Conservation (phyloP, 2,797 vertebrate genomes). For the Amblyopsis hoosieri region DNA sequence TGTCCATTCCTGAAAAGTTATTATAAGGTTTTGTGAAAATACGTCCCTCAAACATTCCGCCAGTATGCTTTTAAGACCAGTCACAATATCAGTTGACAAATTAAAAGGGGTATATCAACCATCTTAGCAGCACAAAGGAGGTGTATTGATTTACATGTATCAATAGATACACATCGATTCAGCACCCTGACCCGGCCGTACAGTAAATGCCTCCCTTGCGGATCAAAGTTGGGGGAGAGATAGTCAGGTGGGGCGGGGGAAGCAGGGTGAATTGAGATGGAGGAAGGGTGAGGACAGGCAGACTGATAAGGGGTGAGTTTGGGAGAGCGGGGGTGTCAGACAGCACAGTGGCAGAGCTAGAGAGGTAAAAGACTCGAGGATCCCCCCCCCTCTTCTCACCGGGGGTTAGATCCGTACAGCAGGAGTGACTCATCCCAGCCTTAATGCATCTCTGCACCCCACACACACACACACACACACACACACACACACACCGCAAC, state of each 20-base stretch:
- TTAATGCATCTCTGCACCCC: slow-evolving; percentile 58
- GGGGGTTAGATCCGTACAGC: slow-evolving; percentile 46
- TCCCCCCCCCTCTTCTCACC: slow-evolving; percentile 52
- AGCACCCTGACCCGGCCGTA: slow-evolving; percentile 18
- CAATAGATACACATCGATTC: slow-evolving; percentile 42
- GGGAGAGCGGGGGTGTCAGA: slow-evolving; percentile 11
- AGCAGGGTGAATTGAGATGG: background rate
- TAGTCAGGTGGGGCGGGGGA: slow-evolving; percentile 23
- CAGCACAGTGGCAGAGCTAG: slow-evolving; percentile 40
- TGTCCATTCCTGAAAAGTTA: slow-evolving; percentile 3
- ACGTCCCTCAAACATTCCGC: background rate
- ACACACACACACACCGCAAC: background rate
- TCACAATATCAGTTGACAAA: too few species aligned
- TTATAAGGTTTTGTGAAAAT: background rate
- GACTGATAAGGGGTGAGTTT: background rate
- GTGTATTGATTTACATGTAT: slow-evolving; percentile 35
- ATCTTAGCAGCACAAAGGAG: slow-evolving; percentile 6
- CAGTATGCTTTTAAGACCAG: too few species aligned
- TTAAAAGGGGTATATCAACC: background rate
- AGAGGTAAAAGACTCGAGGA: slow-evolving; percentile 54
- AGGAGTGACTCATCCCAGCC: slow-evolving; percentile 65
- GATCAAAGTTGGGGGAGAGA: slow-evolving; percentile 17
- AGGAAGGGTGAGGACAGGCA: background rate
- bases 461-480: background rate
- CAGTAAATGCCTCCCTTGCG: slow-evolving; percentile 23